Base-by-base conservation (phyloP, 2,113 vertebrate genomes). In the Promerops cafer region DNA sequence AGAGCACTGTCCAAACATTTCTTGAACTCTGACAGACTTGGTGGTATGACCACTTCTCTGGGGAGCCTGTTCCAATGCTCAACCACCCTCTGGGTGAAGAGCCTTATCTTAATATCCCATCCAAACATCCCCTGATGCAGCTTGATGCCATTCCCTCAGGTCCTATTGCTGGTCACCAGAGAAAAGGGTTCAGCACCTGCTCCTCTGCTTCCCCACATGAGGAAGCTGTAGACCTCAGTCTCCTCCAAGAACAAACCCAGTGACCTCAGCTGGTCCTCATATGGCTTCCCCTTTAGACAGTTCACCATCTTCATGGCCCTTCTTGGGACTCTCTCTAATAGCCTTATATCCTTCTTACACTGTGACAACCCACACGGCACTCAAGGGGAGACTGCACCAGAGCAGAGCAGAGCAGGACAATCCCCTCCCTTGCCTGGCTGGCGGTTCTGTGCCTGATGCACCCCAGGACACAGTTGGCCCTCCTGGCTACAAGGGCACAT, bases 131-230 rank as follows among this genome's bases (percentile, higher is more conserved):
- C 37, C 28, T 65, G 31, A 45, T 11, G 10, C 45, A 60, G 24
- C 39, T n/a, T 39, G n/a, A 45, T 44, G 52, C 16, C 0, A 0
- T n/a, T 59, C 13, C 60, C 28, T 45, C 37, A 44, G 28, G 11
- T 66, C 16, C n/a, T 21, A 23, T 22, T 28, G 26, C 24, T 60
- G 24, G 30, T 22, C 53, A 75, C n/a, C 13, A 75, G 24, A 60
- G 24, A 40, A 39, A 45, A 45, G 11, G 3, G 10, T 44, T 65
- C 52, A 59, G 60, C 28, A 52, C 13, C 39, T 53, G 53, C 4
- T 82, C 24, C 30, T 60, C 61, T 39, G 10, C 16, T 39, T 39
- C n/a, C 28, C 28, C 9, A 30, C 0, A 0, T 15, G 45, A 75
- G 70, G 61, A 75, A 60, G 30, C 13, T 47, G 39, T 7, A 60